Percentiles rank a stretch among this genome's conserved stretches.
These are phyloP conservation scores for Podarcis siculus DNA, from an alignment of 2,797 vertebrate species.

Conservation along the genomic window DNA sequence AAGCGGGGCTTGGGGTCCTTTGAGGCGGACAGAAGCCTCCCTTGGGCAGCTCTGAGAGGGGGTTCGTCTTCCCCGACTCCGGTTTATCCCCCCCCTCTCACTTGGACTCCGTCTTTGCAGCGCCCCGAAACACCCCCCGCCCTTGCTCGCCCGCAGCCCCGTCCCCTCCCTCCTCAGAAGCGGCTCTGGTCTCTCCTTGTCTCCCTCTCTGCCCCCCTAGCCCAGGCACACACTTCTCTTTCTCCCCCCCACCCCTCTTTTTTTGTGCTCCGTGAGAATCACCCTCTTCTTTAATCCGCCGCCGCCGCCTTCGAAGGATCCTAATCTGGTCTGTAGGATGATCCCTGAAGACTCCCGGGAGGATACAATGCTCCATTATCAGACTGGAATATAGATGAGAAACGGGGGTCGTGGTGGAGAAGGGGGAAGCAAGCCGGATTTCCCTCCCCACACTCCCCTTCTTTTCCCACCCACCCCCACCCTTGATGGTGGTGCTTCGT, in stretches of 20 bases:
- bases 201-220: not conserved
- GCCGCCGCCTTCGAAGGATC: conserved; percentile 24
- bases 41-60: not conserved
- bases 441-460: conserved; percentile 20
- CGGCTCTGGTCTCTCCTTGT: not conserved
- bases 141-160: conserved; percentile 20
- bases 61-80: not conserved
- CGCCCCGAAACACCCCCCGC: conserved; percentile 26
- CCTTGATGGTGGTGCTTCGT: conserved; percentile 67
- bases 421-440: conserved; percentile 2
- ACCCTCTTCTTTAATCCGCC: not conserved
- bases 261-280: not conserved
- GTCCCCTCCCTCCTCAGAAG: conserved; percentile 2
- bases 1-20: conserved; percentile 48
- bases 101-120: conserved; percentile 3
- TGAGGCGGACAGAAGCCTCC: not conserved
- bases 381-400: conserved; percentile 52
- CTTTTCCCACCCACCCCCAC: conserved; percentile 27
- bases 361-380: conserved; percentile 42
- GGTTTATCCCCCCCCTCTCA: not conserved
- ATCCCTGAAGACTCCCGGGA: conserved; percentile 46
- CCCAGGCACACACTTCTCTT: not conserved
- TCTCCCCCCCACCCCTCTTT: conserved; percentile 31
- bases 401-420: conserved; percentile 24
- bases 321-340: conserved; percentile 55